Evolutionary conservation across 1,140 invertebrate genomes (phyloP), one percentile per base, ranked within the genome.

Genomic region (Pomacea maculata): DNA sequence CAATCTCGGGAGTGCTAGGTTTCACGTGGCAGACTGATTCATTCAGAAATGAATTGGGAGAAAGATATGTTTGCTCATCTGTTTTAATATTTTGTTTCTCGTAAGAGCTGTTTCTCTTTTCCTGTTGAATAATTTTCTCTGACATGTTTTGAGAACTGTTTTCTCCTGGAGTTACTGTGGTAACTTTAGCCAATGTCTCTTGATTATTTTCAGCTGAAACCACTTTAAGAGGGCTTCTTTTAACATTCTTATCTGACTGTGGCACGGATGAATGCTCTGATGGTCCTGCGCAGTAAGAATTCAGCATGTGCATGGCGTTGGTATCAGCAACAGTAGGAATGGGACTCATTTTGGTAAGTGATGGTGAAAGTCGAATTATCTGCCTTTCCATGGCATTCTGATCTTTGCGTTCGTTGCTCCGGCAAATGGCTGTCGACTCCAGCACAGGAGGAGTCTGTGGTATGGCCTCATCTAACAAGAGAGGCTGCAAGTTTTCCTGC

Each of bases 31-130:
- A 25, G 8, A 71, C 61, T 11, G 84, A 85, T n/a, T 85, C 79
- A 55, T 85, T 82, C 11, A 85, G 75, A 63, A 85, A 83, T 45
- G 80, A 82, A 14, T 82, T 80, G 8, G 84, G 84, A 9, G 82
- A 85, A 17, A 81, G 67, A 54, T 75, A 71, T 12, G n/a, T 67
- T 45, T 76, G 79, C 17, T 61, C 67, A 34, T 21, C 67, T 10
- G 55, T 55, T 25, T 0, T 15, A 34, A 70, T 61, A 0, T 57
- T 57, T 29, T 45, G 71, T 45, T 29, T 29, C 45, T 45, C 29
- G 5, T 12, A 52, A 72, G 11, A 17, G 1, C 17, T 72, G 29
- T 34, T 19, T 10, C 8, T 10, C 8, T 52, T 45, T 54, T 52
- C 17, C n/a, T 25, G 45, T 21, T 21, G 54, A 55, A 17, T n/a